These are phyloP conservation scores for Corella eumyota DNA, from an alignment of 23 tunicate species.

Conservation along the genomic window DNA sequence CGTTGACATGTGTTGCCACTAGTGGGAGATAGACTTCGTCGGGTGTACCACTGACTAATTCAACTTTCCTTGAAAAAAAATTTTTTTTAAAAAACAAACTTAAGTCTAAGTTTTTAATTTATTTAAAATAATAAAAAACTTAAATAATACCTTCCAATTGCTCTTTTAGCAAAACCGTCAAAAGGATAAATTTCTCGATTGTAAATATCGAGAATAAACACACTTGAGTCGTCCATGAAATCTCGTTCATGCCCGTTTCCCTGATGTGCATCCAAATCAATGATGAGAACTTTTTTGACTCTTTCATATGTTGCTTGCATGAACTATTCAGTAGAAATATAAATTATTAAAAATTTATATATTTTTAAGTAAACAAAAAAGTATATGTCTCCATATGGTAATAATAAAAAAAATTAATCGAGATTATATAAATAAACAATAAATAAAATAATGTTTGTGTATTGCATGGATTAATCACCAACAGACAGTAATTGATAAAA, in stretches of 20 bases:
- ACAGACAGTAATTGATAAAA: no score
- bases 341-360: no score
- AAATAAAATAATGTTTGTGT: no score
- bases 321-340: no score
- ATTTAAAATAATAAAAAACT: no score
- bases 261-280: slow-evolving; percentile 93
- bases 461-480: no score
- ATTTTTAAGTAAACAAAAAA: no score
- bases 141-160: slow-evolving; percentile 59
- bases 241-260: slow-evolving; percentile 91
- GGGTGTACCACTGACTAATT: slow-evolving; percentile 15
- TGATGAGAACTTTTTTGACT: slow-evolving; percentile 45
- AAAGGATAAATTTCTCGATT: slow-evolving; percentile 70
- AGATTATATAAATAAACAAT: no score
- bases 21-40: slow-evolving; percentile 44
- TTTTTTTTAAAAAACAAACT: no score
- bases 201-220: slow-evolving; percentile 73
- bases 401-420: no score
- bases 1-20: slow-evolving; percentile 23
- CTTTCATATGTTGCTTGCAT: slow-evolving; percentile 9
- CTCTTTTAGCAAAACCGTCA: slow-evolving; percentile 70
- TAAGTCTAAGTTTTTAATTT: no score
- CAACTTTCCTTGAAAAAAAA: slow-evolving; percentile 47
- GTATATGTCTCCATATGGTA: no score
- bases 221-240: slow-evolving; percentile 55